A percentile compares a stretch with the other conserved stretches of the same genome.
Conservation (phyloP, 2,113 vertebrate genomes). For the Rhynchomys soricoides region DNA sequence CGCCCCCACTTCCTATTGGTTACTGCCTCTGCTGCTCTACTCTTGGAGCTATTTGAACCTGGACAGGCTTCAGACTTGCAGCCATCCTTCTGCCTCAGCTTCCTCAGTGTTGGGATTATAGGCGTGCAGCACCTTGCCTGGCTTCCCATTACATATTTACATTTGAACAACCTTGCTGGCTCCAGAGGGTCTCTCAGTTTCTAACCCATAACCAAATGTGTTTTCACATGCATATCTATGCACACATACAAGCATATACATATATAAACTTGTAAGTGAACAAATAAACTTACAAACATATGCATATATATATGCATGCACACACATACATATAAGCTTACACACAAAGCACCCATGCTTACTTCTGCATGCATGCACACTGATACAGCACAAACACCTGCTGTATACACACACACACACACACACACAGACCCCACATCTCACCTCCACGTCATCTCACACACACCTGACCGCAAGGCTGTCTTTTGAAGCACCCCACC, state of each 20-base stretch:
- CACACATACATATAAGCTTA: neutral
- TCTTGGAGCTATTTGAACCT: too few species aligned
- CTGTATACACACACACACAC: neutral
- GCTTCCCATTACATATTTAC: neutral
- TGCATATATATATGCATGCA: too few species aligned
- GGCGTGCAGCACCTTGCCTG: too few species aligned
- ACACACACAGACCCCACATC: neutral
- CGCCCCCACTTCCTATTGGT: rapidly evolving
- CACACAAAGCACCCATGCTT: neutral
- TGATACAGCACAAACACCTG: rapidly evolving
- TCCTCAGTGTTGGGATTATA: neutral
- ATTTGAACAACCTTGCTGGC: rapidly evolving
- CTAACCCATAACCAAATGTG: neutral
- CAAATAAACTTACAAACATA: neutral
- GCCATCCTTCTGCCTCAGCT: neutral
- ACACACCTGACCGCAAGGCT: constrained; percentile 73
- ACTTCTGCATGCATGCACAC: neutral
- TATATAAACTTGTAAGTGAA: rapidly evolving
- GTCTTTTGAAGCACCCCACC: constrained; percentile 72
- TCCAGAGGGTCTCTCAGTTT: neutral
- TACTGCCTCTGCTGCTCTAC: rapidly evolving
- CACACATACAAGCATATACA: rapidly evolving
- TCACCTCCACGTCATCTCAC: neutral
- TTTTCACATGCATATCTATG: rapidly evolving
- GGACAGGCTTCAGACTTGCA: neutral